Conservation (phyloP, 2,888 invertebrate species). For the Meiosimyza platycephala region DNA sequence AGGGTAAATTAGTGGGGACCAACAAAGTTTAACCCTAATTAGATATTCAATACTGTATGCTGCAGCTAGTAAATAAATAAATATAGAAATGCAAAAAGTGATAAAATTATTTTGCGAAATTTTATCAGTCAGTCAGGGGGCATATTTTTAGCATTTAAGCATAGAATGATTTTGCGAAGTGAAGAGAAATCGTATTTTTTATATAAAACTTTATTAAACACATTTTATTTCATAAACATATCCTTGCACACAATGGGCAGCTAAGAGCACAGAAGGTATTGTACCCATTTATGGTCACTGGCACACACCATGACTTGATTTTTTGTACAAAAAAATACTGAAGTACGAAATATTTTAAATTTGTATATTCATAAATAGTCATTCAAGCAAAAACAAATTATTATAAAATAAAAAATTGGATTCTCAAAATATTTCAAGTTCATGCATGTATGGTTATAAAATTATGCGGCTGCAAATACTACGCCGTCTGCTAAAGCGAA, state of each 20-base stretch:
- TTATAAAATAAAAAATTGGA: too few species aligned
- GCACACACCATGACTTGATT: too few species aligned
- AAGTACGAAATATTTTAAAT: too few species aligned
- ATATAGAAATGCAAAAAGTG: neutral
- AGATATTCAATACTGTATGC: neutral
- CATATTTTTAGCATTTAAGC: neutral
- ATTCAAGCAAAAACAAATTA: too few species aligned
- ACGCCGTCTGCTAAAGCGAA: too few species aligned
- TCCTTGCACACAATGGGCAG: neutral
- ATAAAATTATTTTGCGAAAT: neutral
- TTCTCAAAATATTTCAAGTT: too few species aligned
- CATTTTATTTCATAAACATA: neutral
- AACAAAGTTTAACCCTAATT: neutral
- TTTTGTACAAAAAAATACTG: too few species aligned
- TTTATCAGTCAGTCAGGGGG: neutral
- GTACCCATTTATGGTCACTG: too few species aligned
- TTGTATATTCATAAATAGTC: too few species aligned
- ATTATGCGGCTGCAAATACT: too few species aligned
- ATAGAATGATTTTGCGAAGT: neutral
- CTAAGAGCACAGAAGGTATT: too few species aligned
- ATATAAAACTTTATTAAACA: neutral
- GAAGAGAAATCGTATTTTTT: neutral
- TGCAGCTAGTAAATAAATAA: neutral
- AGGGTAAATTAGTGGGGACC: neutral
- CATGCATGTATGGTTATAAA: too few species aligned